Base-by-base conservation (phyloP, 2,888 invertebrate genomes). In the Himalopsyche anomala region DNA sequence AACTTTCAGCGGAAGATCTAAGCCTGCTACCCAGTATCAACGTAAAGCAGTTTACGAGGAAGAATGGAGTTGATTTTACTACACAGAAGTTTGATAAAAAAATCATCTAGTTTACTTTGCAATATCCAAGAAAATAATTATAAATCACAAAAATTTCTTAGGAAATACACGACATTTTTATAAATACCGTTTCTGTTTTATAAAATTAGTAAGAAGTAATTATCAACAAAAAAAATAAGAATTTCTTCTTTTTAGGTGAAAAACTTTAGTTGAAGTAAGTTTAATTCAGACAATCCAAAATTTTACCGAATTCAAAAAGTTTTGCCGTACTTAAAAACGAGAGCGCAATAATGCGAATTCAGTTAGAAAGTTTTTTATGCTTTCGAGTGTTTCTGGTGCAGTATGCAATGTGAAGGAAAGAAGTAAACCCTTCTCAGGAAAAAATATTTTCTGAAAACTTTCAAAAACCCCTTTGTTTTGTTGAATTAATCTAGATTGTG, bases 321-420 rank as follows among this genome's bases (percentile, higher is more conserved):
- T 62, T 9, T 62, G 6, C 62, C 62, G 9, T 62, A 62, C 62
- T 62, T 62, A 19, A 62, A 62, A 62, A 62, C 62, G 19, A 62
- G 62, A 62, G 62, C 62, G 28, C 62, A 62, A 62, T 62, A 62
- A 62, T 62, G 80, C 80, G 38, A 80, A 80, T 80, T 80, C 42
- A 40, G 42, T 80, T 80, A 80, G 40, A n/a, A 80, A 80, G 36
- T 40, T 62, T 62, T 56, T 62, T 62, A 62, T 62, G 8, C 62
- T 62, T 62, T 62, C 1, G 62, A 62, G 62, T 62, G 62, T 19
- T 62, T 62, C 28, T 62, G 62, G 62, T 62, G 62, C 62, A 62
- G 28, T 62, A 3, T 62, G 62, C 74, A 83, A 83, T 83, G 74
- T 15, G 51, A 36, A 11, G 8, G 17, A 83, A 74, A 83, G 38